These are phyloP conservation scores for Pteromalus puparum DNA, from an alignment of 1,140 invertebrate genomes.

Conservation along the genomic window DNA sequence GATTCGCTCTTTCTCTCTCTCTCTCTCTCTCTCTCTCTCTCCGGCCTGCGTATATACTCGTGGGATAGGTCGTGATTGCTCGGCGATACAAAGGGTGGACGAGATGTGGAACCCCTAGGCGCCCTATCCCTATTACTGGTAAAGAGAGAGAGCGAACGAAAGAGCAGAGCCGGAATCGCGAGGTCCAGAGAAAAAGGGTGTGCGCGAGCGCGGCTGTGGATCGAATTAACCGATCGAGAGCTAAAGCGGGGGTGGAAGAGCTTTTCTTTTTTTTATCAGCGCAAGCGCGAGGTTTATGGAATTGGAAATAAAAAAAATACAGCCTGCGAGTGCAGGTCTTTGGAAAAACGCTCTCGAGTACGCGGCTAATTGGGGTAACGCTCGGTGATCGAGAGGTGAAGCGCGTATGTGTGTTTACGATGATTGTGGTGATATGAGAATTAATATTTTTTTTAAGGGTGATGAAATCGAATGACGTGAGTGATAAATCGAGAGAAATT, in stretches of 20 bases:
- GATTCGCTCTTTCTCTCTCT: background rate
- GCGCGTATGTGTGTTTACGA: background rate
- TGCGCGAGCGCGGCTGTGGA: background rate
- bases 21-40: background rate
- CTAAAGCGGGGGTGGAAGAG: background rate
- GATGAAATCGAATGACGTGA: too few species aligned
- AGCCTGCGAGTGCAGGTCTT: background rate
- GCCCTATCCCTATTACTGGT: conserved; percentile 41
- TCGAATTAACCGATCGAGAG: conserved; percentile 41
- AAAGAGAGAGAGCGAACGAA: background rate
- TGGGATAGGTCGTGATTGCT: conserved; percentile 71
- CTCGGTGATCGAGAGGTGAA: background rate
- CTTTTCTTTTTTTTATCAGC: conserved; percentile 22
- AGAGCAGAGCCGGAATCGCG: background rate
- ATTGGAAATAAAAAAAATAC: background rate
- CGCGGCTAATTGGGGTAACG: conserved; percentile 22
- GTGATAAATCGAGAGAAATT: too few species aligned
- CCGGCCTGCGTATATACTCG: conserved; percentile 44
- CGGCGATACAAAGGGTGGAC: conserved; percentile 71
- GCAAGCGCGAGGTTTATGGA: background rate
- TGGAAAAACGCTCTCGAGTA: background rate
- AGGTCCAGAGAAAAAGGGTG: background rate
- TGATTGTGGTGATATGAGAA: too few species aligned
- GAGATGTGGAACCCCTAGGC: conserved; percentile 38
- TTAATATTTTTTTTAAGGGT: conserved; percentile 13